phyloP scores from a whole-genome alignment of 1,140 invertebrate genomes.

The Drosophila nannoptera region DNA sequence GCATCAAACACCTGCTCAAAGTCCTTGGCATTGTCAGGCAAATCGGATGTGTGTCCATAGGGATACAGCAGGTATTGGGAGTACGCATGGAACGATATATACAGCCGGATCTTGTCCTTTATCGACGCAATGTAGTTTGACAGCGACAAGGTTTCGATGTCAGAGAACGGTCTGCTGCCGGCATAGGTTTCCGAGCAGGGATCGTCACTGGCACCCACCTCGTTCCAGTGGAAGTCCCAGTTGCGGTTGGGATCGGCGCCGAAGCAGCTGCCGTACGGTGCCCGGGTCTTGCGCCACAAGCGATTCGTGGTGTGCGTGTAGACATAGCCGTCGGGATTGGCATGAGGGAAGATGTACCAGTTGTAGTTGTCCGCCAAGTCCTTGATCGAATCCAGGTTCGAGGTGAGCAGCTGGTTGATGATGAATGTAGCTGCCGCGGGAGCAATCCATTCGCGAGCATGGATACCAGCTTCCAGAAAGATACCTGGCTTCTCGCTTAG shows the following conservation, averaged over 20 bases:
- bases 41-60: slow-evolving; percentile 74
- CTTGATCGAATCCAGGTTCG: slow-evolving; percentile 76
- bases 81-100: slow-evolving; percentile 80
- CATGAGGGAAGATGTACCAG: slow-evolving; percentile 86
- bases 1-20: slow-evolving; percentile 72
- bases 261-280: slow-evolving; percentile 80
- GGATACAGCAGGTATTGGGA: slow-evolving; percentile 80
- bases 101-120: slow-evolving; percentile 78
- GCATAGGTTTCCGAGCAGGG: slow-evolving; percentile 82
- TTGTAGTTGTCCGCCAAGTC: slow-evolving; percentile 81
- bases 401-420: slow-evolving; percentile 83
- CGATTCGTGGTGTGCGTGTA: slow-evolving; percentile 84
- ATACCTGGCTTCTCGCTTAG: slow-evolving; percentile 71
- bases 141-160: slow-evolving; percentile 81
- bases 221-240: slow-evolving; percentile 85
- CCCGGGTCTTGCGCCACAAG: slow-evolving; percentile 87
- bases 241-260: slow-evolving; percentile 89
- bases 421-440: slow-evolving; percentile 86
- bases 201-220: slow-evolving; percentile 82
- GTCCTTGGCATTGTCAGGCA: slow-evolving; percentile 66
- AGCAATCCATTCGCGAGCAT: slow-evolving; percentile 88
- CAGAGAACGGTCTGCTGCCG: slow-evolving; percentile 82
- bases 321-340: slow-evolving; percentile 90
- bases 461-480: slow-evolving; percentile 82
- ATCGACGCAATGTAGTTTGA: slow-evolving; percentile 77